Percentiles rank a stretch among this genome's conserved stretches.
phyloP scores from a whole-genome alignment of 2,113 vertebrate species.

The Puntigrus tetrazona region DNA sequence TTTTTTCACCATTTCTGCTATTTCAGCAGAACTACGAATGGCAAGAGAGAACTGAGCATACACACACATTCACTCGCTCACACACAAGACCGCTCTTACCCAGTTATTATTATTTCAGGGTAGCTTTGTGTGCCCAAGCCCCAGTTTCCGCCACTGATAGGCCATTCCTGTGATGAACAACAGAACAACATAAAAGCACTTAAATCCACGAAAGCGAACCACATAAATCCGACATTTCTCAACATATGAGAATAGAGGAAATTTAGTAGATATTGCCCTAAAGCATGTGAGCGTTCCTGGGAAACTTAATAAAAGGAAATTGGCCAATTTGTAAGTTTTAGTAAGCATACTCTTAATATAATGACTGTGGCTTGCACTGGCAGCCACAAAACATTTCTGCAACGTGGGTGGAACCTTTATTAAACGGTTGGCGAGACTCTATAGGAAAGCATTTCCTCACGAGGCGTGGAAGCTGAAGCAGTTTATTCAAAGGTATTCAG shows the following conservation, averaged over 20 bases:
- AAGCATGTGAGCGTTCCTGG: not conserved
- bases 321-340: slow-evolving; percentile 19
- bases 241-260: not conserved
- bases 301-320: slow-evolving; percentile 6
- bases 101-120: slow-evolving; percentile 98
- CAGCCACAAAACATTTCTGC: slow-evolving; percentile 25
- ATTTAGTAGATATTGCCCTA: not conserved
- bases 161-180: slow-evolving; percentile 89
- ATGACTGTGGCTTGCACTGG: slow-evolving; percentile 19
- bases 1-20: slow-evolving; percentile 32
- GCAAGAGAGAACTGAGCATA: slow-evolving; percentile 18
- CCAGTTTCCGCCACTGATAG: slow-evolving; percentile 98
- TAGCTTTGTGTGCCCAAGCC: slow-evolving; percentile 96
- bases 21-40: slow-evolving; percentile 52
- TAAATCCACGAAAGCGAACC: slow-evolving; percentile 19
- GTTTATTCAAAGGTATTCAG: slow-evolving; percentile 22
- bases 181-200: slow-evolving; percentile 48
- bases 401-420: slow-evolving; percentile 25
- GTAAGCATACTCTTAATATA: not conserved
- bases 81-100: slow-evolving; percentile 79
- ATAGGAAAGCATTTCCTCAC: slow-evolving; percentile 25
- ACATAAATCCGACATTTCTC: not conserved
- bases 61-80: not conserved
- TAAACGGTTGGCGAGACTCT: slow-evolving; percentile 5
- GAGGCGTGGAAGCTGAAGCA: not conserved